These are phyloP conservation scores for Hyposmocoma kahamanoa DNA, from an alignment of 1,140 invertebrate genomes.

Conservation along the genomic window DNA sequence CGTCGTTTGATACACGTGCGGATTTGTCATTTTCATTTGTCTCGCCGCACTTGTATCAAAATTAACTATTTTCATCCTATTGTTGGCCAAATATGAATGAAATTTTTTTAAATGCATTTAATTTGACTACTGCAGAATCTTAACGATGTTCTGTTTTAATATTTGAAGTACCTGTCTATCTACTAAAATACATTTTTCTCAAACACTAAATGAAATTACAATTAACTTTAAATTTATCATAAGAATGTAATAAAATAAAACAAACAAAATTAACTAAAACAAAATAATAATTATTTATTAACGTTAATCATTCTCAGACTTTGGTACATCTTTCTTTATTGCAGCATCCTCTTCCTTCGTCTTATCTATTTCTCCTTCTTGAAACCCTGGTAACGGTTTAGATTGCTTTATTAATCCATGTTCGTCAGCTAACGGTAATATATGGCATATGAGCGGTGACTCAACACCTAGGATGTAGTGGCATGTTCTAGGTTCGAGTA, in stretches of 20 bases:
- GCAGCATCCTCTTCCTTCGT: slow-evolving; percentile 18
- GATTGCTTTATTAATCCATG: slow-evolving; percentile 75
- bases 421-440: slow-evolving; percentile 84
- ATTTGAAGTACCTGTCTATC: no score
- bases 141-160: no score
- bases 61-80: no score
- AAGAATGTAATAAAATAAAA: slow-evolving; percentile 1
- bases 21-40: no score
- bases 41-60: no score
- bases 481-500: slow-evolving; percentile 92
- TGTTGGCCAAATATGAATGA: no score
- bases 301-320: slow-evolving; percentile 44
- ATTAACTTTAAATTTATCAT: no score
- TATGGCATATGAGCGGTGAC: slow-evolving; percentile 90
- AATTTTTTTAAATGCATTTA: no score
- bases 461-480: slow-evolving; percentile 95
- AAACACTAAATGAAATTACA: no score
- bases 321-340: slow-evolving; percentile 22
- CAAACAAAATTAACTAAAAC: slow-evolving; percentile 16
- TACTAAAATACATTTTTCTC: no score
- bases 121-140: no score
- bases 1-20: no score
- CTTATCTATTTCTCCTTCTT: slow-evolving; percentile 5
- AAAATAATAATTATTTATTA: slow-evolving; percentile 33
- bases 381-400: slow-evolving; percentile 14